Base-by-base conservation (phyloP, 2,113 vertebrate species). In the Pollachius pollachius region DNA sequence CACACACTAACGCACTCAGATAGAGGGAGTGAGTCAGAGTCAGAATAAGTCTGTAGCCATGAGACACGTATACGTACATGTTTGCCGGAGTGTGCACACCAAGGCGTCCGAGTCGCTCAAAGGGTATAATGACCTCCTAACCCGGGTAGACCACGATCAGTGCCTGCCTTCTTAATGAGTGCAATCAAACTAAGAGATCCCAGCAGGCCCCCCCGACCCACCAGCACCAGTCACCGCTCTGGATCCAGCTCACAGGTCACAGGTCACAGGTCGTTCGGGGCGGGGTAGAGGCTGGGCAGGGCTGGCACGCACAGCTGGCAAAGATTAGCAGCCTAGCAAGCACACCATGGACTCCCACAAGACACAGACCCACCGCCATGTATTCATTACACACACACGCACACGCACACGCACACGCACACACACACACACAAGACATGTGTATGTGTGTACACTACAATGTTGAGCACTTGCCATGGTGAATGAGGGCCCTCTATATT, bases 111-210 rank as follows among this genome's bases (percentile, higher is more conserved):
- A 57, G 54, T n/a, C 15, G 15, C 54, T 57, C 54, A 48, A 13
- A 48, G 12, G 41, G 41, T 13, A 9, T 12, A 9, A 48, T 48
- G 41, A 48, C 41, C 12, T 48, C 8, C 54, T 5, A n/a, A n/a
- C 15, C 54, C 54, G 15, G 54, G 54, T n/a, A 57, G n/a, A 17
- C n/a, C 54, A 17, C 15, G 17, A 16, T 16, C 3, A 5, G 54
- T 57, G 54, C 15, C 15, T 65, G 60, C 65, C 62, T 54, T 21
- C 71, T 77, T 89, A 87, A 88, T 89, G 75, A 82, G 77, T 62
- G 76, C 73, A 85, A 90, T 90, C 81, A 87, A 3, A 41, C 84
- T 89, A 90, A 90, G 83, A 85, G 86, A 77, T 85, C 78, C 80
- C 81, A 79, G 59, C 56, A 58, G 56, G 56, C 16, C 56, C 56